Percentiles rank a stretch among this genome's conserved stretches.
Conservation (phyloP, 2,888 invertebrate species). For the Trissoscelio sp. region DNA sequence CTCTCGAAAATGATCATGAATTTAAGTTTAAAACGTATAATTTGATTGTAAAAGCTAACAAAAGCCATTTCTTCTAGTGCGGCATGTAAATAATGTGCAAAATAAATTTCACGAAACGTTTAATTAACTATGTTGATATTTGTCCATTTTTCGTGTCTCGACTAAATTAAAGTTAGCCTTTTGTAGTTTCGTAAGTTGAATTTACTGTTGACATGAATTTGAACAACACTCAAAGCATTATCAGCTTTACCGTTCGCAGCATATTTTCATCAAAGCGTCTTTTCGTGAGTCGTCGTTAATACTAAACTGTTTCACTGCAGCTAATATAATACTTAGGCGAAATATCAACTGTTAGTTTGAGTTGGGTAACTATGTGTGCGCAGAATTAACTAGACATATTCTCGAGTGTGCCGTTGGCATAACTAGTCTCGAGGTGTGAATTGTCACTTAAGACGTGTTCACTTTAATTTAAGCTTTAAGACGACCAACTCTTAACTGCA, state of each 20-base stretch:
- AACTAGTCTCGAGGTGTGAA: conserved; percentile 68
- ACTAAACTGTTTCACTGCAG: conserved; percentile 40
- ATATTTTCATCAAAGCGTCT: conserved; percentile 41
- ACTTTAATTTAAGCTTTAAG: conserved; percentile 73
- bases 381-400: conserved; percentile 61
- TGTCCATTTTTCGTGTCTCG: neutral
- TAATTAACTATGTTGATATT: neutral
- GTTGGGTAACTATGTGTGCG: conserved; percentile 59
- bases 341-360: conserved; percentile 65
- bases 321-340: conserved; percentile 48
- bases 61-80: too few relatives aligned
- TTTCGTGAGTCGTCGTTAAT: conserved; percentile 33
- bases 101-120: neutral
- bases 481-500: conserved; percentile 72
- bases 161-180: conserved; percentile 6
- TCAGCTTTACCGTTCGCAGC: conserved; percentile 13
- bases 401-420: conserved; percentile 58
- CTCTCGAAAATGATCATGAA: too few relatives aligned
- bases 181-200: conserved; percentile 12
- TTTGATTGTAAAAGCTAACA: too few relatives aligned
- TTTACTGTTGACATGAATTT: conserved; percentile 20
- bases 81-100: neutral
- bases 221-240: conserved; percentile 28
- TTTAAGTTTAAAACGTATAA: too few relatives aligned
- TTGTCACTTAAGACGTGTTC: conserved; percentile 71